Percentiles rank a stretch among this genome's conserved stretches.
These are phyloP conservation scores for Eumacrocentrus americanus DNA, from an alignment of 2,888 invertebrate genomes.

Conservation along the genomic window DNA sequence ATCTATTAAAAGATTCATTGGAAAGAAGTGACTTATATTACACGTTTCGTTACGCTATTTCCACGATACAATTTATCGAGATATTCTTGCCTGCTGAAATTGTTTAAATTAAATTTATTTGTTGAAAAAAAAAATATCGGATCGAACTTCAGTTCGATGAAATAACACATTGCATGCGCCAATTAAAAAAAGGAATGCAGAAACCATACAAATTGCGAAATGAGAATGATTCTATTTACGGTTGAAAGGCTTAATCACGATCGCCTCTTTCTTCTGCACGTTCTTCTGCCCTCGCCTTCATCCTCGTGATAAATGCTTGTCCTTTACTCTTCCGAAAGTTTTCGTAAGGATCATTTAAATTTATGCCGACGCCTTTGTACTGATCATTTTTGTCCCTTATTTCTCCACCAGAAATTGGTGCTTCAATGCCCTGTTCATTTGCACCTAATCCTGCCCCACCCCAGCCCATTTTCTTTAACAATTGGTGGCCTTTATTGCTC, in stretches of 20 bases:
- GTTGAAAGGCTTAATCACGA: slow-evolving; percentile 53
- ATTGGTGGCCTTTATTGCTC: slow-evolving; percentile 95
- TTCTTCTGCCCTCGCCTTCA: slow-evolving; percentile 89
- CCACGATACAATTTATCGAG: no score
- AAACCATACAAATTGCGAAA: slow-evolving; percentile 10
- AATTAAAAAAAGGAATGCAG: slow-evolving; percentile 14
- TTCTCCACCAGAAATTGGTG: slow-evolving; percentile 91
- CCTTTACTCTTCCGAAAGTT: slow-evolving; percentile 96
- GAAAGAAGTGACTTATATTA: no score
- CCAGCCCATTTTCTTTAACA: slow-evolving; percentile 99
- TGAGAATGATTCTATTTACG: not conserved
- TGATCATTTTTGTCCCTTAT: slow-evolving; percentile 90
- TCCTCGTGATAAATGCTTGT: slow-evolving; percentile 90
- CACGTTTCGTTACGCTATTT: no score
- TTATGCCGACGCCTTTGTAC: slow-evolving; percentile 94
- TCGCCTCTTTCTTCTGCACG: slow-evolving; percentile 64
- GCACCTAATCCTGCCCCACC: slow-evolving; percentile 92
- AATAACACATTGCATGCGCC: no score
- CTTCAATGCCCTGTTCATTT: slow-evolving; percentile 93
- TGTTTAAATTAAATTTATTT: no score
- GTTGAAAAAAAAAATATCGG: no score
- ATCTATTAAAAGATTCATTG: no score
- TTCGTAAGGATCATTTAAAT: slow-evolving; percentile 94
- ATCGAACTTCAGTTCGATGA: not conserved
- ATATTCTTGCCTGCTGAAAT: no score